phyloP scores from a whole-genome alignment of 2,888 invertebrate genomes.

The Patella caerulea region DNA sequence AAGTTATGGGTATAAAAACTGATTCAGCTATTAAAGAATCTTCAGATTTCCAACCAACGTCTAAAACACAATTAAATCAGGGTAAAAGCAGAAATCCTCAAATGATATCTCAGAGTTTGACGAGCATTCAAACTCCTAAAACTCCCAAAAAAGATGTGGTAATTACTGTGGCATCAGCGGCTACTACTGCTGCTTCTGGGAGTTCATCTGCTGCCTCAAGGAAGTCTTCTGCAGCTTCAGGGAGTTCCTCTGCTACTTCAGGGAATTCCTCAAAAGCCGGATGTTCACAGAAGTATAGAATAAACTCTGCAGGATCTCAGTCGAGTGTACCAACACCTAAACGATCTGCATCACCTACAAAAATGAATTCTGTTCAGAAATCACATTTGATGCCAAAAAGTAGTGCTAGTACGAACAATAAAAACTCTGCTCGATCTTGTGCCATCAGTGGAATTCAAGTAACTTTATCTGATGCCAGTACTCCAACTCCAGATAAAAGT shows the following conservation, averaged over 20 bases:
- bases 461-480: neutral
- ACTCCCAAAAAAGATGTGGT: neutral
- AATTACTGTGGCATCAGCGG: neutral
- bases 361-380: neutral
- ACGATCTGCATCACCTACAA: neutral
- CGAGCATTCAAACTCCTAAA: neutral
- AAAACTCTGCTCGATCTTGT: neutral
- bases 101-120: neutral
- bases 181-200: constrained; percentile 5
- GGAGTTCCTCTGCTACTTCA: neutral
- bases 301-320: neutral
- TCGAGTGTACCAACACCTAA: neutral
- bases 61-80: neutral
- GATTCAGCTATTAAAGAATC: constrained; percentile 7
- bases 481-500: neutral
- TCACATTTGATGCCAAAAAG: neutral
- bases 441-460: neutral
- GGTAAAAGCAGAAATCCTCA: neutral
- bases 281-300: neutral
- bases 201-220: neutral
- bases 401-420: neutral
- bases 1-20: neutral
- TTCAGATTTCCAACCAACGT: neutral
- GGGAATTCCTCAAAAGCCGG: neutral
- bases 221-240: neutral